Conservation (phyloP, 2,797 vertebrate genomes). For the Pseudochirops corinnae region DNA sequence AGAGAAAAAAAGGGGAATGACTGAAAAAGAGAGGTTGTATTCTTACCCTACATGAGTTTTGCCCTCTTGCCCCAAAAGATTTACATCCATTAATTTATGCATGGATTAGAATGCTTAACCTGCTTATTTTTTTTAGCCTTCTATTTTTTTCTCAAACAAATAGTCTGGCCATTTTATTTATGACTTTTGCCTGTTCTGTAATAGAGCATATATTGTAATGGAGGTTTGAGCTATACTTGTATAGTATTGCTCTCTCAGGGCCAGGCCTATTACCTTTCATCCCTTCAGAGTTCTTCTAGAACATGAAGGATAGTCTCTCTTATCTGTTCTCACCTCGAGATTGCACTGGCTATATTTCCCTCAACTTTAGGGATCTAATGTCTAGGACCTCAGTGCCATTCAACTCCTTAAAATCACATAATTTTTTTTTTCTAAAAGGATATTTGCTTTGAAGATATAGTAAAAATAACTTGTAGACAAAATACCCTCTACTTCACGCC, state of each 20-base stretch:
- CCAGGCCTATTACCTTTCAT: not conserved
- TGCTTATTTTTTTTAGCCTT: not conserved
- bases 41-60: not conserved
- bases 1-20: not conserved
- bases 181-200: not conserved
- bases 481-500: not conserved
- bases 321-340: not conserved
- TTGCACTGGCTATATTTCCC: not conserved
- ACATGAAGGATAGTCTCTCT: not conserved
- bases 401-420: not conserved
- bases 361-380: not conserved
- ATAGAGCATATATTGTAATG: not conserved
- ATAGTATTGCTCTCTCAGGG: not conserved
- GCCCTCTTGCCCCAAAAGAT: not conserved
- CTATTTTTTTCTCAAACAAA: not conserved
- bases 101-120: not conserved
- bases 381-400: not conserved
- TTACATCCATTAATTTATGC: not conserved
- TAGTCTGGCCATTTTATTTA: not conserved
- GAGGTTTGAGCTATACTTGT: not conserved
- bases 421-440: not conserved
- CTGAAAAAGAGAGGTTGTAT: not conserved
- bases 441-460: not conserved
- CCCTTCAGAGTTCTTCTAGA: not conserved
- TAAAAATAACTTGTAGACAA: not conserved